These are phyloP conservation scores for Cantharis lateralis DNA, from an alignment of 2,888 invertebrate species.

Conservation along the genomic window DNA sequence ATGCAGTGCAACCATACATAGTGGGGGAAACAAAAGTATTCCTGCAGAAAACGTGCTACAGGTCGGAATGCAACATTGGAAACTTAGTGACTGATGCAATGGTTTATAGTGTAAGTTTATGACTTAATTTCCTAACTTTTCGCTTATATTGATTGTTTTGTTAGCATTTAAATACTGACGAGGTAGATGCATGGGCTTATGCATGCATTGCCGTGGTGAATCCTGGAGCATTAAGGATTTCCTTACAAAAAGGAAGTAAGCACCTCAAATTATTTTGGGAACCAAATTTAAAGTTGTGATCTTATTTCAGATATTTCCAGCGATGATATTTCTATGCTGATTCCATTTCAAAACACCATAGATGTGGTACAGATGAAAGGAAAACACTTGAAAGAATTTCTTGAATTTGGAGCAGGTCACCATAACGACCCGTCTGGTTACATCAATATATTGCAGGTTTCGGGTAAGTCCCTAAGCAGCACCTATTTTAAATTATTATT, in stretches of 20 bases:
- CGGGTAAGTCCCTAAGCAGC: slow-evolving; percentile 55
- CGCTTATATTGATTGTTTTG: not conserved
- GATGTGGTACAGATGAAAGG: slow-evolving; percentile 50
- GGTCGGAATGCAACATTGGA: slow-evolving; percentile 74
- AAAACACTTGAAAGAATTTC: slow-evolving; percentile 33
- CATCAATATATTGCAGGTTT: slow-evolving; percentile 59
- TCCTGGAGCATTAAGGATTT: slow-evolving; percentile 71
- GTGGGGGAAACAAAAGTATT: slow-evolving; percentile 65
- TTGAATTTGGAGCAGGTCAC: slow-evolving; percentile 62
- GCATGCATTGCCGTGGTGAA: slow-evolving; percentile 72
- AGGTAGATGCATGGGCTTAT: slow-evolving; percentile 64
- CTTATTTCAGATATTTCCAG: slow-evolving; percentile 68
- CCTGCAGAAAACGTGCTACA: slow-evolving; percentile 61
- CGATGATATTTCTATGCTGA: slow-evolving; percentile 68
- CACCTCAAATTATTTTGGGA: slow-evolving; percentile 21
- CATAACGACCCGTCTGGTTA: slow-evolving; percentile 54
- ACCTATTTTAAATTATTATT: too few species aligned
- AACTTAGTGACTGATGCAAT: slow-evolving; percentile 75
- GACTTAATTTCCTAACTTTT: not conserved
- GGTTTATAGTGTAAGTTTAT: slow-evolving; percentile 49
- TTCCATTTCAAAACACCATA: slow-evolving; percentile 79
- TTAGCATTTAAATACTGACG: slow-evolving; percentile 59
- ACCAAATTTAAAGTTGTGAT: not conserved
- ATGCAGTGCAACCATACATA: slow-evolving; percentile 52
- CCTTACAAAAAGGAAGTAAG: slow-evolving; percentile 68